These are phyloP conservation scores for Aphelocoma coerulescens DNA, from an alignment of 2,113 vertebrate genomes.

Conservation along the genomic window DNA sequence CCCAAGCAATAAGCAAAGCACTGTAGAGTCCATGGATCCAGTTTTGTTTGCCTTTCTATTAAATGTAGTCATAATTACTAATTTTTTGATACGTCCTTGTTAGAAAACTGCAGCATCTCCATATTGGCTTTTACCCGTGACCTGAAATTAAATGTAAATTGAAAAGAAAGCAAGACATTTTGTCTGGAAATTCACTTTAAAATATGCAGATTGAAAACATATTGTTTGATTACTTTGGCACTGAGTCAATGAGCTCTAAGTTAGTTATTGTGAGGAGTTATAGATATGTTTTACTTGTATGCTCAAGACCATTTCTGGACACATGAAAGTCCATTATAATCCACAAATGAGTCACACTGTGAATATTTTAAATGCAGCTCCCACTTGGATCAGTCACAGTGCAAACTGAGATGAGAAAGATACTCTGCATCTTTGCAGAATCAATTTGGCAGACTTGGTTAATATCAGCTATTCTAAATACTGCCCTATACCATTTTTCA, in stretches of 20 bases:
- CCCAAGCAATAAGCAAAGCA: background rate
- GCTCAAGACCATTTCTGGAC: background rate
- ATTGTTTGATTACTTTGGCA: slow-evolving; percentile 4
- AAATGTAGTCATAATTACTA: background rate
- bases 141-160: background rate
- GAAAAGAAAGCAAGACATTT: background rate
- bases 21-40: background rate
- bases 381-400: background rate
- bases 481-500: background rate
- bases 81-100: background rate
- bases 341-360: background rate
- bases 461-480: background rate
- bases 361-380: background rate
- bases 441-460: background rate
- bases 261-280: background rate
- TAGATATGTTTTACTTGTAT: background rate
- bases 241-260: background rate
- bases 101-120: background rate
- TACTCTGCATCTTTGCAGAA: background rate
- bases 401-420: background rate
- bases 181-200: background rate
- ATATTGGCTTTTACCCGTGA: background rate
- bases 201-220: background rate
- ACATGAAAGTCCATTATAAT: background rate
- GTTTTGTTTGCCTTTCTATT: background rate